Evolutionary conservation across 2,113 vertebrate genomes (phyloP), one percentile per base, ranked within the genome.

Genomic region (Pholis gunnellus): DNA sequence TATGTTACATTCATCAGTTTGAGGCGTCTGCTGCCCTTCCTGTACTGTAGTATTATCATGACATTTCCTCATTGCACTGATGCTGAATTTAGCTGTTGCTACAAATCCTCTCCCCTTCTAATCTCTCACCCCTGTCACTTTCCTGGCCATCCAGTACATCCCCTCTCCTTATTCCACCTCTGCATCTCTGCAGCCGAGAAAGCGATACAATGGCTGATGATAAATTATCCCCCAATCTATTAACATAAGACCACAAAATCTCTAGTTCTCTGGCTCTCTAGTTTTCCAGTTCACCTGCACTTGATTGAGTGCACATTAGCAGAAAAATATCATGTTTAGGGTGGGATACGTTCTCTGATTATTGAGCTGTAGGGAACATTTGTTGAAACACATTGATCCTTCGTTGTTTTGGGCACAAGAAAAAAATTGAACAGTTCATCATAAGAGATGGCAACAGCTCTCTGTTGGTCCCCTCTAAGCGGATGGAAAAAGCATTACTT

Each of bases 311-410:
- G 44, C 4, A 27, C 59, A 42, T 38, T 29, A 46, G 50, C 63
- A 76, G 52, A 81, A 75, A 10, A 81, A 81, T 54, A 61, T 72
- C 59, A 71, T 63, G 65, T 70, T 80, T 42, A 57, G 18, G 29
- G 54, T 7, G 14, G 6, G 52, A 59, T 9, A 44, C n/a, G 1
- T 15, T 64, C 5, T 79, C 14, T 67, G 54, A 67, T 59, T 67
- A 65, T 38, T 0, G 14, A 64, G 15, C 38, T 65, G 34, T 1
- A 17, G 31, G 52, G 56, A 52, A n/a, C 48, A 54, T 68, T 61
- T 78, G 48, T 13, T 34, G 17, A 27, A 79, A 60, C 17, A 20
- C 42, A 57, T 40, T 15, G 44, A 81, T 36, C 31, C 31, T 31
- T 31, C 31, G 3, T 31, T 31, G 31, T 31, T 31, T 31, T 31